Conservation (phyloP, 2,888 invertebrate species). For the Cenopis cana region DNA sequence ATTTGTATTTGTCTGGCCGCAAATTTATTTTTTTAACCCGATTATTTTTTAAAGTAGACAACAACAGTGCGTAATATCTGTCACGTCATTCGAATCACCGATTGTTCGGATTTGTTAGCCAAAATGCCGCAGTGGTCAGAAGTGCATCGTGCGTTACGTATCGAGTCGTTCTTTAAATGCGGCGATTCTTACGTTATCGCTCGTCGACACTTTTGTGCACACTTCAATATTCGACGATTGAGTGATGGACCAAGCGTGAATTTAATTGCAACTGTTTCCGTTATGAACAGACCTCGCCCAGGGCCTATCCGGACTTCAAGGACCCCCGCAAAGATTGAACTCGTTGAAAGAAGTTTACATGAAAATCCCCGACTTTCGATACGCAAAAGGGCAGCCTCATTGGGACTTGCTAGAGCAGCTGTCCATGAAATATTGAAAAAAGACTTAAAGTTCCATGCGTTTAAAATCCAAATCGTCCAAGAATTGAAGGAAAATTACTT, state of each 20-base stretch:
- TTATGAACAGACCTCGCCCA: constrained; percentile 47
- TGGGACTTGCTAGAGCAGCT: constrained; percentile 41
- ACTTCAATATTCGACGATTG: constrained; percentile 48
- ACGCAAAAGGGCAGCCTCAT: constrained; percentile 45
- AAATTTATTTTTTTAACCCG: too few relatives aligned
- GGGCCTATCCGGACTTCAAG: constrained; percentile 48
- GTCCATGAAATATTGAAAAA: constrained; percentile 16
- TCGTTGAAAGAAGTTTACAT: constrained; percentile 45
- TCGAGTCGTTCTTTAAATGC: too few relatives aligned
- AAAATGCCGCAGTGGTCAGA: too few relatives aligned
- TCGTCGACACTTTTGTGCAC: constrained; percentile 1
- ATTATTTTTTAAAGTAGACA: too few relatives aligned
- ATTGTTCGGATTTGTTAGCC: too few relatives aligned
- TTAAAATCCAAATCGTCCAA: too few relatives aligned
- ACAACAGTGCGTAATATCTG: too few relatives aligned
- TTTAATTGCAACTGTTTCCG: constrained; percentile 49
- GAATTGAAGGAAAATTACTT: too few relatives aligned
- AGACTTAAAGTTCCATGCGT: too few relatives aligned
- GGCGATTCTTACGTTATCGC: constrained; percentile 45
- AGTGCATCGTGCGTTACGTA: too few relatives aligned
- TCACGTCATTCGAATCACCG: too few relatives aligned
- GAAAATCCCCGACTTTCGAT: constrained; percentile 46
- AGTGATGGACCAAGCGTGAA: constrained; percentile 49
- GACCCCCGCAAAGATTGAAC: constrained; percentile 46
- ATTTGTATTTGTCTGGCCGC: too few relatives aligned